Evolutionary conservation across 2,113 vertebrate genomes (phyloP), one percentile per base, ranked within the genome.

Genomic region (Taxidea taxus): DNA sequence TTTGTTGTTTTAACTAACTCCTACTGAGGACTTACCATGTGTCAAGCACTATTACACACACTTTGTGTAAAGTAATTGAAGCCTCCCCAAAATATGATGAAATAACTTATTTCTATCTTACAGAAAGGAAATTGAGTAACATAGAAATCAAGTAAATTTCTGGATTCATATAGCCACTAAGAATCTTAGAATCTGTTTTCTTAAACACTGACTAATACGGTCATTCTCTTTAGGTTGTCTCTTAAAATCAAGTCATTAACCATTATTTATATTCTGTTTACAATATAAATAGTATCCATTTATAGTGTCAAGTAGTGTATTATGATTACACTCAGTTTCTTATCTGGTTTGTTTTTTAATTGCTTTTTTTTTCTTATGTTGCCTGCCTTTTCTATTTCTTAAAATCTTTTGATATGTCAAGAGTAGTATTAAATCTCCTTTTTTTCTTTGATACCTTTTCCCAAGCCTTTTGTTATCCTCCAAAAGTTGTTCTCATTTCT

Each of bases 141-240:
- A 44, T 16, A 90, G 29, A 87, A 90, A 94, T 87, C 23, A 77
- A 78, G 34, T 70, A 84, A 84, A 85, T 88, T 75, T 95, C 49
- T 81, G 20, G 21, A 91, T 68, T 93, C 27, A 47, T 27, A 80
- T 8, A 87, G 27, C n/a, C 12, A 20, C 9, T 87, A 66, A 68
- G n/a, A 84, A n/a, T 58, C 92, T 74, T 75, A 84, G 34, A 87
- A 6, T 2, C 39, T 54, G 2, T 81, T 16, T 16, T 62, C 7
- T 11, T 70, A 94, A 90, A 8, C 47, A n/a, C 29, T 78, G 7
- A 2, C 9, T 81, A 80, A 49, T 75, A 34, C 2, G 25, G 10
- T 60, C 25, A n/a, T 12, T 91, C 54, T 91, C 42, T 58, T 80
- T 64, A 64, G 18, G 0, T 84, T 77, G 14, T 51, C 37, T 62